These are phyloP conservation scores for Ctenomys sociabilis DNA, from an alignment of 2,113 vertebrate genomes.

Conservation along the genomic window DNA sequence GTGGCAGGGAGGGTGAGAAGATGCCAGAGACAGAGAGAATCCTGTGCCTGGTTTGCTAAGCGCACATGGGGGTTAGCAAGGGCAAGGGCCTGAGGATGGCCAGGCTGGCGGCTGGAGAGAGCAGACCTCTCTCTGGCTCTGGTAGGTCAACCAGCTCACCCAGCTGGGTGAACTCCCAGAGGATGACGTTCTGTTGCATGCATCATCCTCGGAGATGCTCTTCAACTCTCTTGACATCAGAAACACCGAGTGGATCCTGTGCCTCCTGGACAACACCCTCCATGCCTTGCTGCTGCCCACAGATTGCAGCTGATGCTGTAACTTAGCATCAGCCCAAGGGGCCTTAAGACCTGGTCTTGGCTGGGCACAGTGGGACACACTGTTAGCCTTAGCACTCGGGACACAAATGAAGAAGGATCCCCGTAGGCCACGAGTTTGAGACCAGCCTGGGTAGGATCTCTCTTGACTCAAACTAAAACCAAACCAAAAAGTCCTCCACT, in stretches of 20 bases:
- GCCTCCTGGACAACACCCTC: background rate
- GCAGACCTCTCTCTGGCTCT: background rate
- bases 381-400: background rate
- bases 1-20: fast-evolving
- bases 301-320: background rate
- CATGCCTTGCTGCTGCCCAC: background rate
- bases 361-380: background rate
- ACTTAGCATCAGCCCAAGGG: background rate
- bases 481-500: background rate
- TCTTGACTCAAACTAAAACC: background rate
- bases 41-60: background rate
- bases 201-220: background rate
- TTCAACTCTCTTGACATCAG: background rate
- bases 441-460: background rate
- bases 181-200: background rate
- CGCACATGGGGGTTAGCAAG: background rate
- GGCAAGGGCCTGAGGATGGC: background rate
- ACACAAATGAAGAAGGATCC: background rate
- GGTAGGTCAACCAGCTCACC: background rate
- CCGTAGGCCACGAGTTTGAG: background rate
- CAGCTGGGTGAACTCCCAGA: background rate
- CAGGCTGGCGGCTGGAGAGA: background rate
- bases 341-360: background rate
- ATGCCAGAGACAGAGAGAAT: background rate
- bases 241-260: background rate